Evolutionary conservation across 2,797 vertebrate species (phyloP), one percentile per base, ranked within the genome.

Genomic region (Myoxocephalus aenaeus): DNA sequence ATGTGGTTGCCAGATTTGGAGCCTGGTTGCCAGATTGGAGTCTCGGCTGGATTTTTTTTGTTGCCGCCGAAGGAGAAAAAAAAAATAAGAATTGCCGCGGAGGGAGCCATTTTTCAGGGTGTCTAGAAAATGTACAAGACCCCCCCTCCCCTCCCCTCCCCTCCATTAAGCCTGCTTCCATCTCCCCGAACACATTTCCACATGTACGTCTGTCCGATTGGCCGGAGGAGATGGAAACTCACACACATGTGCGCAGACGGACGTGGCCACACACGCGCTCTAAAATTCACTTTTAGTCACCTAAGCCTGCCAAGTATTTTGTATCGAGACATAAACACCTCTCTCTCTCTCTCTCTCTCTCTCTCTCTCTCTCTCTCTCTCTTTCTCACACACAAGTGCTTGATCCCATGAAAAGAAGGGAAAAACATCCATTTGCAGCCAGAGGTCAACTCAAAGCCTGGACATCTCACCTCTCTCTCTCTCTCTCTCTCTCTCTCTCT

Each of bases 1-100:
- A 94, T 93, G 90, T 93, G 93, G 92, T 64, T 81, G 86, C 90
- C 92, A 93, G 85, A 90, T 90, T 18, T 88, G 85, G 82, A 85
- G 79, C 70, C 78, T 70, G 79, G 75, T 85, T 85, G 85, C 88
- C 92, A 92, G 83, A 92, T 87, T 86, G 81, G 75, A 93, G 79
- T 80, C 77, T 34, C 34, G 1, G 12, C 70, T 89, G 20, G 58
- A 86, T 86, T 84, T 83, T 72, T 86, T 83, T 34, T 34, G 6
- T 82, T 68, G 77, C 69, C 36, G 87, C 84, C 20, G 57, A 29
- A 85, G 72, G 63, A 86, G 82, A n/a, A n/a, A n/a, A 87, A 88
- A 87, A 36, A 62, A 61, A 65, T 65, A 89, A 86, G 15, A 42
- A 38, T 66, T 65, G 68, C 64, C 25, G 54, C 73, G 67, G 67